phyloP scores from a whole-genome alignment of 2,113 vertebrate species.

The Condylura cristata region DNA sequence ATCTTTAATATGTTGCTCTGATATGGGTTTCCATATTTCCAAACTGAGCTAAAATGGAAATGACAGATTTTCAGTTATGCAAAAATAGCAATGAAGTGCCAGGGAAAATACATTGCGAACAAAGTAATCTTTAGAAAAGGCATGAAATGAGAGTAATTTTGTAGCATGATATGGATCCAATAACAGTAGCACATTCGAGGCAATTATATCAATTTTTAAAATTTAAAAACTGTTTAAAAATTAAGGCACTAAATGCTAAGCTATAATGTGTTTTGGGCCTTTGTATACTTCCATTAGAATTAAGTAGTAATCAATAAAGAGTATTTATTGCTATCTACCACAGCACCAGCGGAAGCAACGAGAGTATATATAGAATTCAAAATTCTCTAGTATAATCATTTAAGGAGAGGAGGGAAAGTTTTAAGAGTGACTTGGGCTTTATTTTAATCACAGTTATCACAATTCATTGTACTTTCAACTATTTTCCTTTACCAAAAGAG shows the following conservation, averaged over 20 bases:
- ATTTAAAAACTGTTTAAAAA: slow-evolving; percentile 85
- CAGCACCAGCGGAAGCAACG: slow-evolving; percentile 65
- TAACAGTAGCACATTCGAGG: slow-evolving; percentile 57
- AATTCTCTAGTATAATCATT: slow-evolving; percentile 63
- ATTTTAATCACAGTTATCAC: slow-evolving; percentile 46
- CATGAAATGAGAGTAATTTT: slow-evolving; percentile 60
- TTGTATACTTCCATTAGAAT: slow-evolving; percentile 82
- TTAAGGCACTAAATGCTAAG: slow-evolving; percentile 81
- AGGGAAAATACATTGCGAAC: slow-evolving; percentile 58
- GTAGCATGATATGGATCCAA: slow-evolving; percentile 57
- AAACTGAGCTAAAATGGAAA: slow-evolving; percentile 64
- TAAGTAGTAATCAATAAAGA: slow-evolving; percentile 85
- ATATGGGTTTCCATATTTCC: slow-evolving; percentile 53
- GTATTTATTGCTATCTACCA: slow-evolving; percentile 80
- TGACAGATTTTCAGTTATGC: slow-evolving; percentile 66
- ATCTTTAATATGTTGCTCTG: slow-evolving; percentile 38
- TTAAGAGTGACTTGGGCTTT: slow-evolving; percentile 48
- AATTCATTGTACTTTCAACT: neutral
- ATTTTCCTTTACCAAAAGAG: slow-evolving; percentile 56
- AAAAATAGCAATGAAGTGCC: slow-evolving; percentile 47
- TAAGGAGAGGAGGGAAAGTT: slow-evolving; percentile 52
- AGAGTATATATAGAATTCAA: slow-evolving; percentile 35
- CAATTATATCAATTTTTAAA: slow-evolving; percentile 79
- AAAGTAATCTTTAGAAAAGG: slow-evolving; percentile 71
- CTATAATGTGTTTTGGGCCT: slow-evolving; percentile 72